Base-by-base conservation (phyloP, 1,140 invertebrate species). In the Leguminivora glycinivorella region DNA sequence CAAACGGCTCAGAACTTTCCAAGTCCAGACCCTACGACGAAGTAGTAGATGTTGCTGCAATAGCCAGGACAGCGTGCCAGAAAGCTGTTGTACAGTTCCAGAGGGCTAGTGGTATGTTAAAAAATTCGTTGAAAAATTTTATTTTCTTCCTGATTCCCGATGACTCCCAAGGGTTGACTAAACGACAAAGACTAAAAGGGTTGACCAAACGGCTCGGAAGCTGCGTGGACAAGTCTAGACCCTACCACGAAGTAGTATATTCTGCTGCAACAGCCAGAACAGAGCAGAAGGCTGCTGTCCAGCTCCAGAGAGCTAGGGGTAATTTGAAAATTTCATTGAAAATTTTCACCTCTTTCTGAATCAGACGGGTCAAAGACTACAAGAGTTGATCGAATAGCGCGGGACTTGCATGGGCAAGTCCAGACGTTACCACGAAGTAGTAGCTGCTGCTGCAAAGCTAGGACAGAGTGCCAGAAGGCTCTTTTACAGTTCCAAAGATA, bases 221-320 rank as follows among this genome's bases (percentile, higher is more conserved):
- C 74, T 96, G 94, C 76, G 95, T 98, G 70, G 95, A 97, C 76
- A 95, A 95, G 88, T 96, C 97, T 26, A 93, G 96, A 81, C 96
- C 96, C 19, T 98, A 98, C 88, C 98, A 97, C 88, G 96, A 98
- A 76, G 95, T 96, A 0, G 84, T 90, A 7, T 76, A 69, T 0
- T 80, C 86, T 58, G 94, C 95, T 1, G 94, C 94, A 71, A 92
- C 93, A 78, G 95, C 96, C 6, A 95, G 97, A 79, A 88, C 94
- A 29, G 95, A 97, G 83, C 96, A 99, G 85, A 95, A 95, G 82
- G 97, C 98, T 47, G 98, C 98, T 38, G 95, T 97, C 40, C 95
- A 96, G 84, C 99, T 97, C 88, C 97, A 99, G 88, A 94, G 97
- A 83, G 97, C 98, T 31, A 98, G 96, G 91, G 96, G 97, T 96